Conservation (phyloP, 2,888 invertebrate genomes). For the Latheticus oryzae region DNA sequence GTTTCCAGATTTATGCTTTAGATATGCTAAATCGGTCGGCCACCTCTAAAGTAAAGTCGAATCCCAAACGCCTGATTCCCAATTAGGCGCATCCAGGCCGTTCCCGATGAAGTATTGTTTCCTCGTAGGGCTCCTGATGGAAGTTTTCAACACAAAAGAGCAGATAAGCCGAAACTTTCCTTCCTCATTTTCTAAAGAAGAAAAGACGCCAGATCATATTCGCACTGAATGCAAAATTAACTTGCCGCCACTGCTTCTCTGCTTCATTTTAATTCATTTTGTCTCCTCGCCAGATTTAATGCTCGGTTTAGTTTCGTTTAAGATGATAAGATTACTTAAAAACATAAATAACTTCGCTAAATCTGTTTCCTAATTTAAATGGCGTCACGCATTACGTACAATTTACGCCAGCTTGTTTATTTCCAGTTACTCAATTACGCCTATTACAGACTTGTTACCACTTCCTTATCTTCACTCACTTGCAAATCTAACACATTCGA, state of each 20-base stretch:
- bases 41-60: constrained; percentile 39
- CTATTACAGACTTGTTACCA: constrained; percentile 34
- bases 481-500: constrained; percentile 26
- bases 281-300: constrained; percentile 58
- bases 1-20: constrained; percentile 44
- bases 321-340: constrained; percentile 59
- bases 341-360: constrained; percentile 59
- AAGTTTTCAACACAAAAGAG: constrained; percentile 59
- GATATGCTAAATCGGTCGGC: constrained; percentile 40
- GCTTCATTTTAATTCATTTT: constrained; percentile 57
- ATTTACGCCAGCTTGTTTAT: constrained; percentile 48
- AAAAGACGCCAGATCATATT: constrained; percentile 61
- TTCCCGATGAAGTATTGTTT: constrained; percentile 61
- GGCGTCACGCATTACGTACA: constrained; percentile 52
- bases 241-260: constrained; percentile 51
- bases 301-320: constrained; percentile 59
- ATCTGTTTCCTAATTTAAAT: constrained; percentile 58
- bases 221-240: constrained; percentile 60
- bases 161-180: constrained; percentile 60
- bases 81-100: constrained; percentile 55
- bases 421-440: constrained; percentile 43
- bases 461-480: constrained; percentile 26
- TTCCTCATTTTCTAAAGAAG: constrained; percentile 57
- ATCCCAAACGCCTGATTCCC: constrained; percentile 49
- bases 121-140: constrained; percentile 58